Conservation (phyloP, 2,113 vertebrate species). For the Elephantulus edwardii region DNA sequence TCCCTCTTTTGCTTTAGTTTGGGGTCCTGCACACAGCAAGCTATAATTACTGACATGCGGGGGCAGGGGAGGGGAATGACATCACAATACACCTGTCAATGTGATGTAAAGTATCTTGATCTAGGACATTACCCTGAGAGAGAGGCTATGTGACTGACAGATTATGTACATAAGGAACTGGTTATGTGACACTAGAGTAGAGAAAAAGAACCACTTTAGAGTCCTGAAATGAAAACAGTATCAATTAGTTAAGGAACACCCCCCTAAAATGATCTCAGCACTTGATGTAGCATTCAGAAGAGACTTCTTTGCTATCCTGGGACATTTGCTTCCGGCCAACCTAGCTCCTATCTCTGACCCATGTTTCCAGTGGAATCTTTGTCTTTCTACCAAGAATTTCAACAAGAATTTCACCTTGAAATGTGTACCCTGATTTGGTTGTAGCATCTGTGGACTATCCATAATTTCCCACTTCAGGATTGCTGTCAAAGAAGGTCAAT, state of each 20-base stretch:
- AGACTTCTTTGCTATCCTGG: slow-evolving; percentile 2
- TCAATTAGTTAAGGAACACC: neutral
- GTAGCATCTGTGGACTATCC: neutral
- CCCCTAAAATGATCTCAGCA: neutral
- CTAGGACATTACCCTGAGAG: neutral
- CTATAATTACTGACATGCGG: neutral
- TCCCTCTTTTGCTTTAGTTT: neutral
- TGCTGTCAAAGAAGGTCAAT: neutral
- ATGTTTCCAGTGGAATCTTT: neutral
- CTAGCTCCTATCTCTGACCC: neutral
- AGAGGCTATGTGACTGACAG: slow-evolving; percentile 1
- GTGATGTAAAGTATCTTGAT: slow-evolving; percentile 9
- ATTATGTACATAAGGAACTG: neutral
- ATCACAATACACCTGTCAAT: neutral
- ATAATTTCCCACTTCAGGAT: slow-evolving; percentile 5
- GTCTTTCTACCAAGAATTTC: slow-evolving; percentile 21
- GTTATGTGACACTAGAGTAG: slow-evolving; percentile 23
- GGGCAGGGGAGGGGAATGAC: slow-evolving; percentile 3
- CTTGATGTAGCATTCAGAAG: neutral
- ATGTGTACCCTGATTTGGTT: neutral
- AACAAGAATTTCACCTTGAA: neutral
- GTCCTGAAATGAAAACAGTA: slow-evolving; percentile 38
- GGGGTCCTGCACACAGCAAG: neutral
- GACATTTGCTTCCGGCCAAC: neutral
- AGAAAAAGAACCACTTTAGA: slow-evolving; percentile 22